Evolutionary conservation across 2,888 invertebrate species (phyloP).

Genomic region (Agonopterix alstromeriana): DNA sequence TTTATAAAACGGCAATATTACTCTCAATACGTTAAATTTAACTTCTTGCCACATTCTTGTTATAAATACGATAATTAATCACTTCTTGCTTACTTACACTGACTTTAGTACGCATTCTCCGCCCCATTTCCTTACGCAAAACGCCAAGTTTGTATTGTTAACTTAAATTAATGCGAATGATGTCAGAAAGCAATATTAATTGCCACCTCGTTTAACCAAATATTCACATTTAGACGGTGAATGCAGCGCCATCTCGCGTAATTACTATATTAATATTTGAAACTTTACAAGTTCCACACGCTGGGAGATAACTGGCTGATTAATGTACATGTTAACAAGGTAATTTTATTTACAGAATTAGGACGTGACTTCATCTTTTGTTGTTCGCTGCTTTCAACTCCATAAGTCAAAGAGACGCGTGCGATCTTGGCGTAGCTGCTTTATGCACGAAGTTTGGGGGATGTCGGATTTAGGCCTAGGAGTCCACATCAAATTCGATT

Average conservation of each 20-base stretch:
- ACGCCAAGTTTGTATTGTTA: conserved; percentile 53
- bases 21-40: conserved; percentile 12
- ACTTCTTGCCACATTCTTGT: conserved; percentile 14
- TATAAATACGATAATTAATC: conserved; percentile 27
- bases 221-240: conserved; percentile 30
- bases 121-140: conserved; percentile 38
- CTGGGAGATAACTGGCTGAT: conserved; percentile 17
- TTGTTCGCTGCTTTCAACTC: too few relatives aligned
- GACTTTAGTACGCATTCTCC: conserved; percentile 16
- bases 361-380: not conserved
- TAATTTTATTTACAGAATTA: conserved; percentile 4
- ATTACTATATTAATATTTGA: conserved; percentile 39
- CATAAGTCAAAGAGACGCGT: too few relatives aligned
- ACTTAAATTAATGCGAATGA: conserved; percentile 56
- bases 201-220: conserved; percentile 41
- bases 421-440: too few relatives aligned
- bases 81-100: conserved; percentile 17
- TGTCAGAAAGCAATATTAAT: conserved; percentile 55
- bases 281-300: conserved; percentile 20
- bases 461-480: too few relatives aligned
- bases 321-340: conserved; percentile 15
- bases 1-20: conserved; percentile 8
- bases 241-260: conserved; percentile 28
- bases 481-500: too few relatives aligned
- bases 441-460: too few relatives aligned